Evolutionary conservation across 2,797 vertebrate genomes (phyloP).

Genomic region (Cygnus olor): DNA sequence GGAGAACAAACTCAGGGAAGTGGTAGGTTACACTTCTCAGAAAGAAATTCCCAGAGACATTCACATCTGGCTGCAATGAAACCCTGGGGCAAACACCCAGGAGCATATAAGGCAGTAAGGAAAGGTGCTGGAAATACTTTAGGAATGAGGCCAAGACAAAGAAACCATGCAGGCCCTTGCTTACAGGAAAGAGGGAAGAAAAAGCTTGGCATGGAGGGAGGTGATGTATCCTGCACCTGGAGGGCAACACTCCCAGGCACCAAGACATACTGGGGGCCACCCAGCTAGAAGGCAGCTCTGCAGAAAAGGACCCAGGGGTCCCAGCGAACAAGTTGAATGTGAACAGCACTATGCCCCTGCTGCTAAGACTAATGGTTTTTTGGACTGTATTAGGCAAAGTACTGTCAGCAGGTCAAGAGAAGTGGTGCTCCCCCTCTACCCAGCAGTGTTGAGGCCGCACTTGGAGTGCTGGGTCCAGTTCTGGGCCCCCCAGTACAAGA

Average conservation of each 20-base stretch:
- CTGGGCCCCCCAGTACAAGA: background rate
- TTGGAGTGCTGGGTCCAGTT: background rate
- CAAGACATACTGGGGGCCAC: background rate
- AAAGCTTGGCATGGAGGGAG: background rate
- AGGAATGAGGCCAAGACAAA: background rate
- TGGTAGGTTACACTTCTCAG: background rate
- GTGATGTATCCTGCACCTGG: background rate
- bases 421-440: background rate
- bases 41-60: background rate
- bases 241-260: background rate
- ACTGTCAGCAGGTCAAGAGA: background rate
- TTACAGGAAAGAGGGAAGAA: background rate
- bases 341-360: background rate
- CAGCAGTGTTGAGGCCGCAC: background rate
- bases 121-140: background rate
- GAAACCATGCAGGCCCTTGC: background rate
- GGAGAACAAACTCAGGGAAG: background rate
- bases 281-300: background rate
- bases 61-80: background rate
- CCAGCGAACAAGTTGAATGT: background rate
- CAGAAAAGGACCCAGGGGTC: background rate
- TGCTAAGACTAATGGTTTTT: background rate
- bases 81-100: background rate
- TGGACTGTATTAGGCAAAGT: background rate
- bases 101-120: background rate